Conservation (phyloP, 2,113 vertebrate genomes). For the Paraplagusia blochii region DNA sequence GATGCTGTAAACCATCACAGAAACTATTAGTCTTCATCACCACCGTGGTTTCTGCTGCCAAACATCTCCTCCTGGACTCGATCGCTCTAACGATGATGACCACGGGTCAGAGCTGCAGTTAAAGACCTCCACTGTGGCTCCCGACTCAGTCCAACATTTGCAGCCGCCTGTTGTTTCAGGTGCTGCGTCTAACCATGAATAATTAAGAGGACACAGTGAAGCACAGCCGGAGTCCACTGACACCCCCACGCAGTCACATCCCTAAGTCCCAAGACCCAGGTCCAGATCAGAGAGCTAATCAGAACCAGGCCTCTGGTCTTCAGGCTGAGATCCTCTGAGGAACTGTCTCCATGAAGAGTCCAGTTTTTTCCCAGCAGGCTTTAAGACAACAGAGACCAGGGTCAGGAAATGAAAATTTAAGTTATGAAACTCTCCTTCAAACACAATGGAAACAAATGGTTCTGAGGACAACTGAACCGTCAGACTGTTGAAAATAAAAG, state of each 20-base stretch:
- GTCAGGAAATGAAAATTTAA: no score
- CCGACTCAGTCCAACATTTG: not conserved
- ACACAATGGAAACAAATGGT: no score
- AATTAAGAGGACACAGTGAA: constrained; percentile 60
- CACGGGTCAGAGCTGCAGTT: not conserved
- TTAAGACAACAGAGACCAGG: not conserved
- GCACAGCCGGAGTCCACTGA: constrained; percentile 28
- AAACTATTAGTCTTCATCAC: constrained; percentile 19
- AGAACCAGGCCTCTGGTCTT: constrained; percentile 19
- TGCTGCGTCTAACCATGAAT: constrained; percentile 61
- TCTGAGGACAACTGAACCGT: no score
- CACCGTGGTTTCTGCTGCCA: not conserved
- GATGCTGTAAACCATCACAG: not conserved
- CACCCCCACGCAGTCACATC: constrained; percentile 14
- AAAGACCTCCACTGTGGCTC: constrained; percentile 13
- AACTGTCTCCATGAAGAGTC: no score
- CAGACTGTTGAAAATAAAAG: no score
- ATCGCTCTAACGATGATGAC: constrained; percentile 28
- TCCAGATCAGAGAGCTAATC: constrained; percentile 14
- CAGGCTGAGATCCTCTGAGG: not conserved
- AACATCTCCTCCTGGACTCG: constrained; percentile 25
- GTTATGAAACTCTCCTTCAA: no score
- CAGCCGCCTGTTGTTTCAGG: constrained; percentile 62
- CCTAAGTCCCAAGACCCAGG: not conserved
- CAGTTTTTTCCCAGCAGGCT: not conserved